These are phyloP conservation scores for Yponomeuta evonymella DNA, from an alignment of 2,888 invertebrate species.

Conservation along the genomic window DNA sequence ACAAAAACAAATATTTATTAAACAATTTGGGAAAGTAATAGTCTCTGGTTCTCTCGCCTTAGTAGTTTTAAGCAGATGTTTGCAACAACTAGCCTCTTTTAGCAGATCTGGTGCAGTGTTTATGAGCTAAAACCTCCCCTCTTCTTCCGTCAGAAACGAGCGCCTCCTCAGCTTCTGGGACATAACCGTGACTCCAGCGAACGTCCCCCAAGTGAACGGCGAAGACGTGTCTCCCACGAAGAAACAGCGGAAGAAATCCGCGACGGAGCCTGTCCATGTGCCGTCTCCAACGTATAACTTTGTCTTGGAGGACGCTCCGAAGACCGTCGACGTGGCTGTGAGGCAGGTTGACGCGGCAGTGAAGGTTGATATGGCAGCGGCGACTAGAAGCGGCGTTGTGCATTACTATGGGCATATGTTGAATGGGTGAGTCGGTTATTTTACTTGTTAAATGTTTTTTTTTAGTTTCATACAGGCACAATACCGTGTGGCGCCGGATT, in stretches of 20 bases:
- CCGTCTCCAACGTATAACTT: conserved; percentile 67
- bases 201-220: conserved; percentile 44
- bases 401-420: conserved; percentile 86
- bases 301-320: conserved; percentile 83
- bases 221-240: conserved; percentile 51
- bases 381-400: conserved; percentile 85
- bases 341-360: conserved; percentile 68
- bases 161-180: conserved; percentile 69
- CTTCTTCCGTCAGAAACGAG: conserved; percentile 49
- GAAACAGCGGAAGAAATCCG: conserved; percentile 50
- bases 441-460: neutral
- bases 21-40: too few species aligned
- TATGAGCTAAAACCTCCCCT: neutral
- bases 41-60: too few species aligned
- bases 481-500: too few species aligned
- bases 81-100: too few species aligned
- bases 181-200: conserved; percentile 50
- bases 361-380: conserved; percentile 67
- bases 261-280: conserved; percentile 24
- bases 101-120: too few species aligned
- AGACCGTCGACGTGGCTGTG: conserved; percentile 61
- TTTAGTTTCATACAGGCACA: too few species aligned
- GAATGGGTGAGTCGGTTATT: conserved; percentile 78
- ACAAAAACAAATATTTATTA: too few species aligned
- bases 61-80: too few species aligned